A percentile compares a stretch with the other conserved stretches of the same genome.
Evolutionary conservation across 2,113 vertebrate species (phyloP).

Genomic region (Periophthalmus modestus): DNA sequence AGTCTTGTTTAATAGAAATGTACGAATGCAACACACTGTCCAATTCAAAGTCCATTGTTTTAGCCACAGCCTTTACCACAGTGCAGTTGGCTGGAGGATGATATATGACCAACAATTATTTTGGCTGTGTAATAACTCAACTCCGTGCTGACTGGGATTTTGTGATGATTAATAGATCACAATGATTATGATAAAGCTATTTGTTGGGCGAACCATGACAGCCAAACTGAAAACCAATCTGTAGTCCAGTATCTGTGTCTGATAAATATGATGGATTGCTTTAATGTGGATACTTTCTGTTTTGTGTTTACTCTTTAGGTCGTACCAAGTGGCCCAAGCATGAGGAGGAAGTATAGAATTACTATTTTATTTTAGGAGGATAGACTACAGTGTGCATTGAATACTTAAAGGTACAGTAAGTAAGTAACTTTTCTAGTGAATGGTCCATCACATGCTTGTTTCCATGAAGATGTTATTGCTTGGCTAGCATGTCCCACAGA

Average conservation of each 20-base stretch:
- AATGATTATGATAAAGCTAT: conserved; percentile 46
- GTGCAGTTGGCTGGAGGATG: conserved; percentile 23
- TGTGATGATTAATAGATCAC: conserved; percentile 54
- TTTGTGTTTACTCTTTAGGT: conserved; percentile 51
- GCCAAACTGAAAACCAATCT: conserved; percentile 5
- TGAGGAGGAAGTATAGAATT: conserved; percentile 27
- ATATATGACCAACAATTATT: conserved; percentile 49
- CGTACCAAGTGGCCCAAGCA: conserved; percentile 47
- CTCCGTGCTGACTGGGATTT: conserved; percentile 53
- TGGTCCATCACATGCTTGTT: too few relatives aligned
- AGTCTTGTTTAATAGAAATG: neutral
- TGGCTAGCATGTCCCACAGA: too few relatives aligned
- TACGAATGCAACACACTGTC: neutral
- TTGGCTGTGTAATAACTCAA: conserved; percentile 36
- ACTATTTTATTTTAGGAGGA: neutral
- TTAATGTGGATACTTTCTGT: conserved; percentile 11
- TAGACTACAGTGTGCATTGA: conserved; percentile 19
- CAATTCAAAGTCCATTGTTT: conserved; percentile 16
- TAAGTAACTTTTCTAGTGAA: too few relatives aligned
- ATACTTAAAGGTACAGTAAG: neutral
- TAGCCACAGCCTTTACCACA: conserved; percentile 23
- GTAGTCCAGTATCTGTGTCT: conserved; percentile 9
- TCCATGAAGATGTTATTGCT: too few relatives aligned
- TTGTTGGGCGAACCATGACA: conserved; percentile 28
- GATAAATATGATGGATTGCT: conserved; percentile 28